Evolutionary conservation across 2,113 vertebrate genomes (phyloP).

Genomic region (Calyptomena viridis): DNA sequence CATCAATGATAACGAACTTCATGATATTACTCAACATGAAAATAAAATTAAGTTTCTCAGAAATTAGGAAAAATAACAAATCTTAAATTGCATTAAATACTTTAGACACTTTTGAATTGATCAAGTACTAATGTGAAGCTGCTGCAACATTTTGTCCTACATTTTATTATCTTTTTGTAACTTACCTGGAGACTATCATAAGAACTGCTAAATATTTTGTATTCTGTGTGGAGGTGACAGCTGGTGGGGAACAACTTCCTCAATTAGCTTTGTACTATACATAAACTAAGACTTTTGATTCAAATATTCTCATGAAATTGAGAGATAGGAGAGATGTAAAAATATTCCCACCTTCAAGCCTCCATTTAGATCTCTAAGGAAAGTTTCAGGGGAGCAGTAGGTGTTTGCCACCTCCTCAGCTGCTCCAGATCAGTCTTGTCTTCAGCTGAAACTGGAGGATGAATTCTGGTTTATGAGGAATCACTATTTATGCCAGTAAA

Average conservation of each 20-base stretch:
- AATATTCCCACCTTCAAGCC: background rate
- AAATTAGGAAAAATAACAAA: background rate
- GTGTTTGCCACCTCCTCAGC: background rate
- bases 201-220: background rate
- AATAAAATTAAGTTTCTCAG: background rate
- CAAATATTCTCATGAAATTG: background rate
- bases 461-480: background rate
- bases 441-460: background rate
- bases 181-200: background rate
- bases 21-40: background rate
- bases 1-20: background rate
- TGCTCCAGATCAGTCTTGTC: background rate
- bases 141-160: background rate
- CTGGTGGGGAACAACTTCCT: background rate
- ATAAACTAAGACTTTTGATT: background rate
- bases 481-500: background rate
- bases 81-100: background rate
- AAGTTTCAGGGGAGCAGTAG: background rate
- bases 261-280: background rate
- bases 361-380: background rate
- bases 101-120: background rate
- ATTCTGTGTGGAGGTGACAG: background rate
- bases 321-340: background rate
- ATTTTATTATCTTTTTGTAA: background rate
- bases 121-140: background rate